Evolutionary conservation across 2,888 invertebrate genomes (phyloP).

Genomic region (Phaedon cochleariae): DNA sequence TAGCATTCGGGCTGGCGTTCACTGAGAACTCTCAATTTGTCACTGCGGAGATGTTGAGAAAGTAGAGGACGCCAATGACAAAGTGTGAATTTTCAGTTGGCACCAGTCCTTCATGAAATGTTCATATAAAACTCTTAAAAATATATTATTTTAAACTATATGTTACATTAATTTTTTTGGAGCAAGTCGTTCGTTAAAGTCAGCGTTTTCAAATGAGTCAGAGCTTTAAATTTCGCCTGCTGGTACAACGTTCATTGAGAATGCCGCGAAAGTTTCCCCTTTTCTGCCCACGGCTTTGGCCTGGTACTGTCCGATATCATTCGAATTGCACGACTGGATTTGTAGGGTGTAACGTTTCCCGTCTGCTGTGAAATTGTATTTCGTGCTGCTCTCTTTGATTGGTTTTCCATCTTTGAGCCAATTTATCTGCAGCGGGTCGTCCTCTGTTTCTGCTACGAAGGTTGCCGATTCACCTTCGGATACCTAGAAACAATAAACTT

Average conservation of each 20-base stretch:
- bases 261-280: conserved; percentile 84
- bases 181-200: conserved; percentile 60
- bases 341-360: conserved; percentile 82
- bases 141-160: conserved; percentile 50
- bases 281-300: conserved; percentile 87
- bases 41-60: conserved; percentile 40
- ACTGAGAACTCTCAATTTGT: conserved; percentile 21
- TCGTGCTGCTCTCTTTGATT: conserved; percentile 79
- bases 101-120: conserved; percentile 12
- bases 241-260: conserved; percentile 82
- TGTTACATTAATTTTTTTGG: conserved; percentile 56
- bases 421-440: conserved; percentile 73
- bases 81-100: conserved; percentile 16
- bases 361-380: conserved; percentile 85
- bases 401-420: conserved; percentile 95
- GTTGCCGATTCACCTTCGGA: conserved; percentile 80
- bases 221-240: conserved; percentile 63
- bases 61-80: conserved; percentile 52
- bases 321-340: conserved; percentile 76
- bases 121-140: conserved; percentile 54
- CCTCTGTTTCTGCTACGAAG: conserved; percentile 83
- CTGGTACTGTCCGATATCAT: conserved; percentile 89
- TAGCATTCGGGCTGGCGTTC: conserved; percentile 26
- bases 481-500: conserved; percentile 53
- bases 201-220: conserved; percentile 47